phyloP scores from a whole-genome alignment of 2,797 vertebrate genomes.

The Myotis myotis region DNA sequence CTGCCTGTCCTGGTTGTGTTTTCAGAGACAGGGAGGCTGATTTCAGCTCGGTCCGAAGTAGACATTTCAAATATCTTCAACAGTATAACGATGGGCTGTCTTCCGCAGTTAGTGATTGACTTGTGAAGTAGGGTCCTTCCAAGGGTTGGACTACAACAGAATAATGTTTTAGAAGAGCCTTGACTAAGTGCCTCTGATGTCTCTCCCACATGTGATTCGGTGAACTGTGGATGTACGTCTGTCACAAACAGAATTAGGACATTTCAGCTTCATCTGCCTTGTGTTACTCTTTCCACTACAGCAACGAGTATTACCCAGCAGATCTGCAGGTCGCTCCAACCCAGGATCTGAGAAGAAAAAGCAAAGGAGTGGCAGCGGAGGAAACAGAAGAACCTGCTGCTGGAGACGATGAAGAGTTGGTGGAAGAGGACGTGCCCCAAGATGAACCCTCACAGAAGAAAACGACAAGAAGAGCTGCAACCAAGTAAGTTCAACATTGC shows the following conservation, averaged over 20 bases:
- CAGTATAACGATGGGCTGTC: neutral
- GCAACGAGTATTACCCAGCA: slow-evolving; percentile 94
- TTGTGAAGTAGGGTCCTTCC: neutral
- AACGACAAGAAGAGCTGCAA: slow-evolving; percentile 86
- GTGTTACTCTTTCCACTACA: slow-evolving; percentile 71
- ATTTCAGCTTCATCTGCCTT: neutral
- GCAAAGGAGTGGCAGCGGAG: slow-evolving; percentile 31
- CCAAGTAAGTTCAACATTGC: slow-evolving; percentile 82
- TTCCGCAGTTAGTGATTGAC: neutral
- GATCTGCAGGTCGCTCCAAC: slow-evolving; percentile 94
- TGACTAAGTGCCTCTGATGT: neutral
- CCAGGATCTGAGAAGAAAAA: slow-evolving; percentile 90
- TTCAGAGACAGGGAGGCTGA: neutral
- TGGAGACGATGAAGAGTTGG: slow-evolving; percentile 79
- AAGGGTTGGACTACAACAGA: neutral
- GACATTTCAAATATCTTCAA: neutral
- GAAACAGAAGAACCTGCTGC: slow-evolving; percentile 70
- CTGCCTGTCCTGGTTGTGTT: neutral
- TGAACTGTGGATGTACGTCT: rapidly evolving
- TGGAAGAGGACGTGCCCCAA: slow-evolving; percentile 64
- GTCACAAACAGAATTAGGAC: neutral
- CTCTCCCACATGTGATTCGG: neutral
- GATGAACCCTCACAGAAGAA: slow-evolving; percentile 78
- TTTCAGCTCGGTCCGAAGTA: neutral
- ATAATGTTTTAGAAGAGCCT: neutral